Evolutionary conservation across 2,888 invertebrate genomes (phyloP).

Genomic region (Caenorhabditis drosophilae): DNA sequence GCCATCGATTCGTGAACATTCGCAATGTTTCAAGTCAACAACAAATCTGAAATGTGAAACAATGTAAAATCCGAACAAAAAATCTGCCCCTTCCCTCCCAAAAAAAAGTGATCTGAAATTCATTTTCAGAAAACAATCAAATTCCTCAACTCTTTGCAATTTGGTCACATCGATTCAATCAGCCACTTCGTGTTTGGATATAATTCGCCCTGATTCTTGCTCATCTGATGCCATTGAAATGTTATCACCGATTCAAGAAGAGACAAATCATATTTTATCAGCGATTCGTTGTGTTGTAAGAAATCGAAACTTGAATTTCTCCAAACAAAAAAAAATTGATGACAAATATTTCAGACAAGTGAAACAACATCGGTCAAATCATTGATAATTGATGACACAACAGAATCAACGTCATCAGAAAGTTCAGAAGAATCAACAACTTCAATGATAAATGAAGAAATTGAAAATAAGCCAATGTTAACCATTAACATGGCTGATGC

Average conservation of each 20-base stretch:
- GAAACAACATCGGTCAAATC: conserved; percentile 15
- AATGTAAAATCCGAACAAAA: conserved; percentile 17
- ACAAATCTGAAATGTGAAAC: conserved; percentile 30
- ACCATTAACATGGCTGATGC: conserved; percentile 51
- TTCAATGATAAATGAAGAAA: conserved; percentile 1
- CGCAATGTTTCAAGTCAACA: conserved; percentile 52
- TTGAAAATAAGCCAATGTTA: conserved; percentile 18
- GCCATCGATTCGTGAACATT: conserved; percentile 60
- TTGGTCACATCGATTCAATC: conserved; percentile 39
- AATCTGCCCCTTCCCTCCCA: no score
- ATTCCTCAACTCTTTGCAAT: conserved; percentile 34
- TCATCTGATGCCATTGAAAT: conserved; percentile 55
- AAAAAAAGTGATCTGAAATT: no score
- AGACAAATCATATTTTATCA: conserved; percentile 55
- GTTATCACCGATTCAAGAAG: conserved; percentile 58
- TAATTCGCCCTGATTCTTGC: conserved; percentile 27
- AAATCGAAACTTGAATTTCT: not conserved
- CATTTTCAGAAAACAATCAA: conserved; percentile 13
- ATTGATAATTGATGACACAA: conserved; percentile 29
- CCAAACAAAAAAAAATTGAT: no score
- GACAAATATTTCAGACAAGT: conserved; percentile 17
- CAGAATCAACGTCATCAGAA: conserved; percentile 16
- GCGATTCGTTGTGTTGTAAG: conserved; percentile 46
- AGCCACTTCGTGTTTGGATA: conserved; percentile 45
- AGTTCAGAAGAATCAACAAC: conserved; percentile 19